Evolutionary conservation across 2,113 vertebrate species (phyloP), one percentile per base, ranked within the genome.

Genomic region (Macrotus californicus): DNA sequence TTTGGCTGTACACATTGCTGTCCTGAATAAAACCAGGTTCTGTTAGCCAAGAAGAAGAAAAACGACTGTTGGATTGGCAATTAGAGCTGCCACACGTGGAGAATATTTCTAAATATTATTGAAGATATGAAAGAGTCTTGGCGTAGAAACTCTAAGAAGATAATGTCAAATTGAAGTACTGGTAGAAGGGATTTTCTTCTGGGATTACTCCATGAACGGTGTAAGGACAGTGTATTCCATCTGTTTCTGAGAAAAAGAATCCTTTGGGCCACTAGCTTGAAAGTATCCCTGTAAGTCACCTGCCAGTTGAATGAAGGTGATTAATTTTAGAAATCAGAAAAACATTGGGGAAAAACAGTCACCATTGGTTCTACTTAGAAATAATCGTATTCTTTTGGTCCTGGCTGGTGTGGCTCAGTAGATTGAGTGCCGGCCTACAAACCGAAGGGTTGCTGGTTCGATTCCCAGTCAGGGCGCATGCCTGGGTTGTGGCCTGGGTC

Each of bases 191-290:
- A 86, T 36, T 86, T 89, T 69, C 61, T 82, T 81, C 64, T 69
- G 82, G 29, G 29, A 59, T 85, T 85, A 77, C 41, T 70, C 36
- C n/a, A 0, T 69, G 36, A 79, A 34, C 90, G 12, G 21, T 14
- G 16, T 67, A 41, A 41, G 50, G 43, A 80, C 18, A 83, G 13
- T 59, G 6, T 29, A 24, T 87, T 69, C 70, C 56, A 48, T 79
- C 59, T 59, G 0, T 69, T 92, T 91, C 89, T 84, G 56, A 96
- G 87, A 80, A 90, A 76, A 87, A 85, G 14, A 85, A 64, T 80
- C 52, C 36, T 59, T 52, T 26, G n/a, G 36, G 15, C 54, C 43
- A 31, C 43, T 34, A 41, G 15, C 52, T 16, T 61, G 16, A 66
- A 43, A 61, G 34, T n/a, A 56, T 73, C 29, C 46, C 14, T 69